Percentiles rank a stretch among this genome's conserved stretches.
Evolutionary conservation across 2,797 vertebrate genomes (phyloP).

Genomic region (Pempheris klunzingeri): DNA sequence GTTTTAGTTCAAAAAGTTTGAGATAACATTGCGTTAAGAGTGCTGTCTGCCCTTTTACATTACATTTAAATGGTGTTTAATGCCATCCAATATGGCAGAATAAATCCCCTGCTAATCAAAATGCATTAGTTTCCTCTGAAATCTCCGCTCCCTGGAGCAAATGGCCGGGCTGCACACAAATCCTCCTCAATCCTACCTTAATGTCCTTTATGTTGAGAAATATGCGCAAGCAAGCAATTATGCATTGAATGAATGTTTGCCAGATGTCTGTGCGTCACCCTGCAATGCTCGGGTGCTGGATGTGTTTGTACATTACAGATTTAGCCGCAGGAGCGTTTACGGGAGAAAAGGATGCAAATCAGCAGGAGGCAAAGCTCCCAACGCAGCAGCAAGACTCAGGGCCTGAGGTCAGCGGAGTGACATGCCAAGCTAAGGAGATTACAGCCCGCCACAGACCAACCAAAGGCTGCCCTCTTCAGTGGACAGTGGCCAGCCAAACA

Average conservation of each 20-base stretch:
- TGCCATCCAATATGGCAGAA: slow-evolving; percentile 24
- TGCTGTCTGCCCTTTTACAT: slow-evolving; percentile 25
- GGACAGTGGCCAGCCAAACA: slow-evolving; percentile 53
- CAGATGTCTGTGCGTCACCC: slow-evolving; percentile 40
- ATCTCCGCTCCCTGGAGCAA: slow-evolving; percentile 57
- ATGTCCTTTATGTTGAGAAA: slow-evolving; percentile 47
- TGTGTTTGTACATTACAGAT: slow-evolving; percentile 50
- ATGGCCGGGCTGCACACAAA: slow-evolving; percentile 64
- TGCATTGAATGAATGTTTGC: slow-evolving; percentile 33
- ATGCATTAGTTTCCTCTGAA: slow-evolving; percentile 66
- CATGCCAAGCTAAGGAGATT: slow-evolving; percentile 84
- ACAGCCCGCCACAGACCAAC: slow-evolving; percentile 67
- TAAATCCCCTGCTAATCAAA: slow-evolving; percentile 61
- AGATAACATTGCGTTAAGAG: slow-evolving; percentile 27
- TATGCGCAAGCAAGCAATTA: slow-evolving; percentile 39
- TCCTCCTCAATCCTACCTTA: slow-evolving; percentile 62
- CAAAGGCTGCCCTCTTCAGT: slow-evolving; percentile 58
- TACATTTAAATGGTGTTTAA: slow-evolving; percentile 33
- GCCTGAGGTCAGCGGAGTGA: slow-evolving; percentile 73
- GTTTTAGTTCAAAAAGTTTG: slow-evolving; percentile 17
- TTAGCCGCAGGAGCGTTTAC: slow-evolving; percentile 38
- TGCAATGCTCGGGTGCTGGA: slow-evolving; percentile 4
- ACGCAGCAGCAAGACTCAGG: slow-evolving; percentile 63
- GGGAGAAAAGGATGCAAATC: slow-evolving; percentile 52
- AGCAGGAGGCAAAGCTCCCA: slow-evolving; percentile 63